Evolutionary conservation across 2,113 vertebrate genomes (phyloP), one percentile per base, ranked within the genome.

Genomic region (Todiramphus saurophagus): DNA sequence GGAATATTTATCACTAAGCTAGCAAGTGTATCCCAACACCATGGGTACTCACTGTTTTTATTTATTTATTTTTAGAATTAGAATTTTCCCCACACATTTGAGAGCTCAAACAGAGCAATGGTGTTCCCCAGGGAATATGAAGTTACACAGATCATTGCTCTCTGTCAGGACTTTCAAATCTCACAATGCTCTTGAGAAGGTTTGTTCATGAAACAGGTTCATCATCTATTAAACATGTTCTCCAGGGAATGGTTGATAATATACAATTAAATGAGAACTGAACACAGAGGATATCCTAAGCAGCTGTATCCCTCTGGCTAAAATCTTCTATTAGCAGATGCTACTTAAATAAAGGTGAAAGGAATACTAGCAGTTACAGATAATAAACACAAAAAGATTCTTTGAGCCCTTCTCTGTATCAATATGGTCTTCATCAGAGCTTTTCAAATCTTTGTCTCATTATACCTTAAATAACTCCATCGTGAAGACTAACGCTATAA

Each of bases 191-290:
- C 73, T 87, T 86, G 79, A 90, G 85, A 68, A 96, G 74, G 85
- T 92, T 95, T 92, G 63, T 77, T 93, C 60, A 7, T 89, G 85
- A 74, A 89, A 72, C 60, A 74, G 3, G 33, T 92, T 96, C 14
- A 5, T 95, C 67, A 43, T 94, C 76, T 93, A 44, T 90, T 93
- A 95, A 92, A 81, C 33, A 46, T 69, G 44, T 86, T 97, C 90
- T 94, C 90, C 73, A 58, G 91, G 84, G 96, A 95, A 72, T 63
- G 46, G 24, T 89, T 93, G 41, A 30, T 91, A 77, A 94, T 95
- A 92, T 39, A 89, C 91, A 96, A 95, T 94, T 96, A 97, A 95
- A 95, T 94, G 76, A 96, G 70, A 70, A 35, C 66, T 95, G 93
- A 96, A 68, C 60, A 89, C 77, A 88, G 76, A 18, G 5, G 27